Conservation (phyloP, 23 tunicate genomes). For the Diplosoma virens region DNA sequence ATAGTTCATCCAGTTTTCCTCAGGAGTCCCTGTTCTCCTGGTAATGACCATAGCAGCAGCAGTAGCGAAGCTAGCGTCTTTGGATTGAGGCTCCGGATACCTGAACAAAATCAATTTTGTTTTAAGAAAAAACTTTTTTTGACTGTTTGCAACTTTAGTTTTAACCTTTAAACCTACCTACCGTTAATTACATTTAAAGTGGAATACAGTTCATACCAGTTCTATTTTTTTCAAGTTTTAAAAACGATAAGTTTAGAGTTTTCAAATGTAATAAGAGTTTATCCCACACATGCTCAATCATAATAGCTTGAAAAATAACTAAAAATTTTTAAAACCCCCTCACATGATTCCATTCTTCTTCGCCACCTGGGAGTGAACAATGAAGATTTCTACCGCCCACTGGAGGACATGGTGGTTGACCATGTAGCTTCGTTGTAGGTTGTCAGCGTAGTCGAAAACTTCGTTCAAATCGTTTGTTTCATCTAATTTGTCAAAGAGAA, state of each 20-base stretch:
- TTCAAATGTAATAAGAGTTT: no score
- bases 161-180: no score
- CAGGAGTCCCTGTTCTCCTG: slow-evolving; percentile 41
- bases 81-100: slow-evolving; percentile 49
- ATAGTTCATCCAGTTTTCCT: slow-evolving; percentile 70
- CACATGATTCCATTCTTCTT: slow-evolving; percentile 65
- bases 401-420: slow-evolving; percentile 71
- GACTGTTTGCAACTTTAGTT: no score
- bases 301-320: no score
- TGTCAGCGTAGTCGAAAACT: slow-evolving; percentile 66
- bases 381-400: slow-evolving; percentile 83
- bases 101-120: no score
- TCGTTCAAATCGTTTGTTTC: slow-evolving; percentile 56
- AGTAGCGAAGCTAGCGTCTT: slow-evolving; percentile 21
- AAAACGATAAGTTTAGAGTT: no score
- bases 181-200: no score
- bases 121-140: no score
- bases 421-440: slow-evolving; percentile 50
- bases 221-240: no score
- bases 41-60: slow-evolving; percentile 55
- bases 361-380: slow-evolving; percentile 45
- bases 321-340: no score
- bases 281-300: no score
- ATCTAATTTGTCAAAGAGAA: slow-evolving; percentile 55
- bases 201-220: no score